Base-by-base conservation (phyloP, 2,113 vertebrate species). In the Thinocorus orbignyianus region DNA sequence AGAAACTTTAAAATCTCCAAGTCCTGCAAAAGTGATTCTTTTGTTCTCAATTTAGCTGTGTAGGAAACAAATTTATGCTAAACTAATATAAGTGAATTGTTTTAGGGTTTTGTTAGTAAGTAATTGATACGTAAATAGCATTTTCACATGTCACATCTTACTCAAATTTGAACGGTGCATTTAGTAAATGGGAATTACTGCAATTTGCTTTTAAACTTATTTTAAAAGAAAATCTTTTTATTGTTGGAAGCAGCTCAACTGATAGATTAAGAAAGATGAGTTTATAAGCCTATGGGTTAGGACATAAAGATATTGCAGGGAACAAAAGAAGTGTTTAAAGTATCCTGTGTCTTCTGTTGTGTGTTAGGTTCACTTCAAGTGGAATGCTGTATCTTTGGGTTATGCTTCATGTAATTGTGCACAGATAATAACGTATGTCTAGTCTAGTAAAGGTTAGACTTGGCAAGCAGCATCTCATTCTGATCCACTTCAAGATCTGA, bases 351-450 rank as follows among this genome's bases (percentile, higher is more conserved):
- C 78, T 77, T 57, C 28, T 49, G 6, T 30, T 81, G 19, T n/a
- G 17, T n/a, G 30, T 69, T 51, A 74, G 19, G 12, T 77, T 49
- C 33, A 11, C 15, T 62, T 79, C 2, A 6, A 42, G 42, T 51
- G 11, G 41, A 25, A 39, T 68, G 85, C 51, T 70, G 0, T 76
- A 7, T 66, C 31, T 82, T 71, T 48, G 52, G 48, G 20, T 79
- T 88, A 28, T 26, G 31, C 15, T 79, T 92, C 1, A 2, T 30
- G 11, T 72, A 35, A n/a, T 24, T 61, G 17, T 37, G 28, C 18
- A 31, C 6, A 17, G 1, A 0, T 37, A 0, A n/a, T 74, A 8
- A n/a, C n/a, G n/a, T 77, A 16, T 3, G 10, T 58, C 10, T 16
- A 1, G 15, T 30, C 52, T 25, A 33, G 15, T 39, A 46, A 52